Evolutionary conservation across 1,140 invertebrate species (phyloP).

Genomic region (Lysiphlebus fabarum): DNA sequence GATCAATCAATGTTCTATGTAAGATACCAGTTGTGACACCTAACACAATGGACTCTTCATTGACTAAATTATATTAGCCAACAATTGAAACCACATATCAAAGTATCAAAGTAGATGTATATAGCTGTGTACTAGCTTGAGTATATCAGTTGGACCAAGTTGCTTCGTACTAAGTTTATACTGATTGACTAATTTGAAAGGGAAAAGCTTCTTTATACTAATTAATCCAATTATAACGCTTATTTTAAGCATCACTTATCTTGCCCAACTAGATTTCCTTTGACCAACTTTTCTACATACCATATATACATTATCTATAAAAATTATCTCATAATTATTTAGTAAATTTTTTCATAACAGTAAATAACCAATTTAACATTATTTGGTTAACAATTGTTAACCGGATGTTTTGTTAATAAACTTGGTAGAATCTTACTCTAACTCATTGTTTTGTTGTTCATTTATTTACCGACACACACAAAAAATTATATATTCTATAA

Average conservation of each 20-base stretch:
- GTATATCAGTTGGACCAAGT: constrained; percentile 61
- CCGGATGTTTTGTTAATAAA: too few relatives aligned
- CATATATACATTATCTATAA: too few relatives aligned
- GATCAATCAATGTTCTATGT: constrained; percentile 21
- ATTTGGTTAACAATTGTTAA: too few relatives aligned
- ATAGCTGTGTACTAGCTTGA: constrained; percentile 61
- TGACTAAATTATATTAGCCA: not conserved
- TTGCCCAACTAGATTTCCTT: too few relatives aligned
- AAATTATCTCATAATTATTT: too few relatives aligned
- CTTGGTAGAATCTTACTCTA: too few relatives aligned
- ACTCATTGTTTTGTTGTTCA: too few relatives aligned
- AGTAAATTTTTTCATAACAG: too few relatives aligned
- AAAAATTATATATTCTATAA: too few relatives aligned
- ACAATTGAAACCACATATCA: constrained; percentile 44
- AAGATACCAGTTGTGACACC: constrained; percentile 34
- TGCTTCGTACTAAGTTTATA: constrained; percentile 58
- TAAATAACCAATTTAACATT: too few relatives aligned
- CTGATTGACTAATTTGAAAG: constrained; percentile 66
- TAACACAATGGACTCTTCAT: constrained; percentile 27
- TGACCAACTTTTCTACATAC: too few relatives aligned
- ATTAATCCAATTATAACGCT: constrained; percentile 61
- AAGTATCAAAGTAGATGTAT: constrained; percentile 40
- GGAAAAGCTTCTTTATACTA: constrained; percentile 61
- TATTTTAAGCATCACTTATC: constrained; percentile 57
- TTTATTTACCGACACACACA: too few relatives aligned